Base-by-base conservation (phyloP, 2,888 invertebrate species). In the Leucophora obtusa region DNA sequence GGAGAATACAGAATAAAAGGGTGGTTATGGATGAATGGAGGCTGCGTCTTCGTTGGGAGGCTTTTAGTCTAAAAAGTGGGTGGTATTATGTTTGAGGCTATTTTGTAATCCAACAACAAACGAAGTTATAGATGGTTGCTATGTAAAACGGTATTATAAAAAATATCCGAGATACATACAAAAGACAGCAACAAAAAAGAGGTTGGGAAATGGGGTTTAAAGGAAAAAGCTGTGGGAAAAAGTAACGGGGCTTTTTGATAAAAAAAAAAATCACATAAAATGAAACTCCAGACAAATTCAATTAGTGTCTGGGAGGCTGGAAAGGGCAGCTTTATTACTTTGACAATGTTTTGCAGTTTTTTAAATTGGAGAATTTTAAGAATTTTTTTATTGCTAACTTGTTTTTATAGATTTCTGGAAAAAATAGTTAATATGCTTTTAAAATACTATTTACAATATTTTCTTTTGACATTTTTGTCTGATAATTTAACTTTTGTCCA, bases 271-370 rank as follows among this genome's bases (percentile, higher is more conserved):
- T 33, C 28, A 74, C 47, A 38, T 53, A 50, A 60, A 54, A 17
- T 24, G 68, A 69, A 58, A 66, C 60, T 79, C 75, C 79, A 80
- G 75, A 80, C 79, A 75, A n/a, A 43, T 75, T 66, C 43, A 65
- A 74, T 79, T 78, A 54, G 69, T 70, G 66, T 70, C 47, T 70
- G 59, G 43, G 56, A 63, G 72, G 58, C 51, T 47, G 56, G 10
- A 53, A 24, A 14, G 0, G 21, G 59, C 47, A 1, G 28, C 6
- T 28, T 28, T 17, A 53, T 50, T 1, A 28, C 10, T 17, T 63
- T 24, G 9, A 56, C 2, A 4, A 28, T 18, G 18, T n/a, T 51
- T 28, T 28, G 1, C n/a, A 24, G 15, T 0, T 58, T 38, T 58
- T 38, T 18, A 10, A 21, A 6, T 51, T 56, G 0, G 43, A 69